Base-by-base conservation (phyloP, 2,113 vertebrate species). In the Arenaria interpres region DNA sequence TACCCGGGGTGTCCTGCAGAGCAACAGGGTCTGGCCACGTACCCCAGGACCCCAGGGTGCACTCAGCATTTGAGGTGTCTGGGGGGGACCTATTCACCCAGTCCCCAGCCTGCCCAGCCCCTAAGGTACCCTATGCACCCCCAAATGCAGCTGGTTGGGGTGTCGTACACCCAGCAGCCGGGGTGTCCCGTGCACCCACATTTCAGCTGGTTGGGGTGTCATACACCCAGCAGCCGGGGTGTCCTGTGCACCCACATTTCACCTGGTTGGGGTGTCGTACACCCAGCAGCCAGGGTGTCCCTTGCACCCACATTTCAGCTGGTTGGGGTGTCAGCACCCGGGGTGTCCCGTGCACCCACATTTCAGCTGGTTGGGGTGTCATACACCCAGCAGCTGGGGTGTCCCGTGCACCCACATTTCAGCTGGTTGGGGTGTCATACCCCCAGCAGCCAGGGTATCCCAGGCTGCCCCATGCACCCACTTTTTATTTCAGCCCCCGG, bases 271-370 rank as follows among this genome's bases (percentile, higher is more conserved):
- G 28, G 51, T 41, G 24, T 23, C 13, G 1, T 5, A 17, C 45
- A 68, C 45, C 45, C 45, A 37, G 37, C 5, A 23, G 18, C 35
- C 3, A 6, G 17, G 28, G 39, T 21, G 13, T 4, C 56, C 60
- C 39, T 5, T 46, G 45, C 45, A 46, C 45, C 67, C 59, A 19
- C 2, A 28, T 5, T 54, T 11, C 48, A 37, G 50, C 22, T 6
- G 10, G 4, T 1, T 7, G 8, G 12, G 5, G 21, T 20, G 14
- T 0, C 50, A 20, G 46, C 46, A 46, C 20, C 46, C 0, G 0
- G 46, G 12, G 2, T 28, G 35, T 20, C 41, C 67, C 28, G 11
- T 1, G 25, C 43, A 50, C 35, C 35, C 35, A n/a, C 4, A n/a
- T 18, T 53, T 30, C 21, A 45, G 12, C 37, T 4, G 7, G 4